Percentiles rank a stretch among this genome's conserved stretches.
Conservation (phyloP, 2,797 vertebrate genomes). For the Parambassis ranga region DNA sequence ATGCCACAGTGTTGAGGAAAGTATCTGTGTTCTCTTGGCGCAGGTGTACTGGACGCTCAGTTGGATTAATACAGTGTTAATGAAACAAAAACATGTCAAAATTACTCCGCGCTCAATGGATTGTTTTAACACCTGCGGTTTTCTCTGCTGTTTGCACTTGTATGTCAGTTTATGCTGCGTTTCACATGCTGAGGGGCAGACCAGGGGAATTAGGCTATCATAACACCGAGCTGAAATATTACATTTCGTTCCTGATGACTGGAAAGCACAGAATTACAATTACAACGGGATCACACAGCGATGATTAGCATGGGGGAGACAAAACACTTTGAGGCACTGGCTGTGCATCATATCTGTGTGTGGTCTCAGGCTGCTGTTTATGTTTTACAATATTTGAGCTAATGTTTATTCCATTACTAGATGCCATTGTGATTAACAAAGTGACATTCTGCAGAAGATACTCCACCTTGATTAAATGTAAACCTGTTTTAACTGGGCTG, state of each 20-base stretch:
- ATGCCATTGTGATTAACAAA: background rate
- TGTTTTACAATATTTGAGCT: constrained; percentile 11
- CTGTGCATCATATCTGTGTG: constrained; percentile 32
- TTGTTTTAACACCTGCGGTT: constrained; percentile 67
- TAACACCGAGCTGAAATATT: constrained; percentile 60
- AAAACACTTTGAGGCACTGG: constrained; percentile 38
- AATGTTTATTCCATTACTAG: constrained; percentile 23
- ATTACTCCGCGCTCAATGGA: constrained; percentile 41
- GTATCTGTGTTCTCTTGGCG: constrained; percentile 51
- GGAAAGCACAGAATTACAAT: constrained; percentile 51
- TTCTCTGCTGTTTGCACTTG: constrained; percentile 44
- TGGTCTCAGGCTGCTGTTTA: constrained; percentile 22
- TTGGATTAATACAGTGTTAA: constrained; percentile 84
- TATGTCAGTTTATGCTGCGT: constrained; percentile 48
- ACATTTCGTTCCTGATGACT: constrained; percentile 61
- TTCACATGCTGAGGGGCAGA: constrained; percentile 37
- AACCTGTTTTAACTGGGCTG: background rate
- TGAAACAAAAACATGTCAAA: constrained; percentile 88
- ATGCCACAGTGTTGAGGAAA: constrained; percentile 66
- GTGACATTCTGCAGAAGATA: background rate
- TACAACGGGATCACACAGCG: constrained; percentile 21
- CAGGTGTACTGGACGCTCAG: constrained; percentile 76
- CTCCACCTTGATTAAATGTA: background rate
- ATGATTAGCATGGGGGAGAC: constrained; percentile 38
- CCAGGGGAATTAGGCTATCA: constrained; percentile 59